Conservation (phyloP, 2,113 vertebrate species). For the Siniperca knerii region DNA sequence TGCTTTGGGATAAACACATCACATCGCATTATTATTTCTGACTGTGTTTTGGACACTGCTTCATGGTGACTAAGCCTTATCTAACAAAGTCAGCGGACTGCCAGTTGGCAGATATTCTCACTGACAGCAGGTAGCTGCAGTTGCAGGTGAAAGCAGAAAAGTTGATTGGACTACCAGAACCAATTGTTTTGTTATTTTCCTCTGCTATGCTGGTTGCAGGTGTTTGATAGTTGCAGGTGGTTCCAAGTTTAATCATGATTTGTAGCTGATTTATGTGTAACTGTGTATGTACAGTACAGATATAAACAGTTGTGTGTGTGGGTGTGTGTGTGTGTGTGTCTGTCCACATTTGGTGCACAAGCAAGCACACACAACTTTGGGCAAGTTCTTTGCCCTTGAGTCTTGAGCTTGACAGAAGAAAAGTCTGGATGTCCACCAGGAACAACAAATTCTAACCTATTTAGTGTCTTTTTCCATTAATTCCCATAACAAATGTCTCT, state of each 20-base stretch:
- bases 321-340: no score
- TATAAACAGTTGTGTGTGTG: no score
- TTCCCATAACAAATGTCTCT: slow-evolving; percentile 41
- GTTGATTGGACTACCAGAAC: slow-evolving; percentile 34
- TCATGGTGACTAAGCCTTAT: slow-evolving; percentile 66
- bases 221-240: neutral
- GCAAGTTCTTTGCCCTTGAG: slow-evolving; percentile 14
- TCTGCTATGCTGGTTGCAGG: neutral
- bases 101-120: slow-evolving; percentile 44
- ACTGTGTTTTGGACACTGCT: slow-evolving; percentile 49
- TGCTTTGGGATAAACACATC: slow-evolving; percentile 32
- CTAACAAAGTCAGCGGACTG: slow-evolving; percentile 43
- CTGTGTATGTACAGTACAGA: neutral
- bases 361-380: slow-evolving; percentile 21
- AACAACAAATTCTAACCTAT: slow-evolving; percentile 47
- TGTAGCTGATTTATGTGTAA: neutral
- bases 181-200: slow-evolving; percentile 19
- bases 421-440: slow-evolving; percentile 43
- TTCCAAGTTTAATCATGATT: neutral
- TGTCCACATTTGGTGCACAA: neutral
- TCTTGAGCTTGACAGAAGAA: slow-evolving; percentile 15
- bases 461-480: slow-evolving; percentile 44
- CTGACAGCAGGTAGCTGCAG: slow-evolving; percentile 58
- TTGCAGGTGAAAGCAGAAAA: slow-evolving; percentile 49
- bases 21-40: slow-evolving; percentile 41